A percentile compares a stretch with the other conserved stretches of the same genome.
These are phyloP conservation scores for Sylvicapra grimmia DNA, from an alignment of 2,113 vertebrate species.

Conservation along the genomic window DNA sequence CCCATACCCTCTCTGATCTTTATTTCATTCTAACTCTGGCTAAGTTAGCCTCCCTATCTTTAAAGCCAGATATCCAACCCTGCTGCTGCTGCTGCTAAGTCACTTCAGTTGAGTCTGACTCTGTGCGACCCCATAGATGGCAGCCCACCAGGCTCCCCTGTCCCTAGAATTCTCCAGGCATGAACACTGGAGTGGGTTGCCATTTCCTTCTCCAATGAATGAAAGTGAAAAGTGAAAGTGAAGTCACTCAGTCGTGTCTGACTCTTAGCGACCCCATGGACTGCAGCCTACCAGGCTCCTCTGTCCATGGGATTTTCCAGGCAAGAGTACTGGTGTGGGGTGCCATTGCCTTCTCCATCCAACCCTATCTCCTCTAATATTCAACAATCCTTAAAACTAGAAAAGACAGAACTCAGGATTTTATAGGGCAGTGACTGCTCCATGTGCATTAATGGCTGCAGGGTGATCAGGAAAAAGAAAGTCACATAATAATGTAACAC, in stretches of 20 bases:
- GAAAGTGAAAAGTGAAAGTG: too few relatives aligned
- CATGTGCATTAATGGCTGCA: neutral
- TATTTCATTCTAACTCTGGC: neutral
- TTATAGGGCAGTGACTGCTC: neutral
- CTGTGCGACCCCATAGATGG: too few relatives aligned
- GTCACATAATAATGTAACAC: neutral
- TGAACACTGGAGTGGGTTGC: too few relatives aligned
- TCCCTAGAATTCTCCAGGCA: too few relatives aligned
- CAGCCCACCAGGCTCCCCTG: too few relatives aligned
- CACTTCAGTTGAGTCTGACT: too few relatives aligned
- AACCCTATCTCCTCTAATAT: neutral
- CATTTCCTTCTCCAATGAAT: too few relatives aligned
- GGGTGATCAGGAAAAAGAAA: neutral
- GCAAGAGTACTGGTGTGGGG: too few relatives aligned
- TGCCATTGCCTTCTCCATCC: neutral
- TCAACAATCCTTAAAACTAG: neutral
- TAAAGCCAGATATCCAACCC: neutral
- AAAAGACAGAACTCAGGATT: neutral
- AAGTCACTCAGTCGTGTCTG: too few relatives aligned
- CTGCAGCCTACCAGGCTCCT: too few relatives aligned
- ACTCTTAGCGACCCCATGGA: too few relatives aligned
- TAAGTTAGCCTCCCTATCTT: neutral
- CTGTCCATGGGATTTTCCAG: too few relatives aligned
- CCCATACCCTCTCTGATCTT: neutral
- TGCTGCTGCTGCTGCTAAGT: neutral